Evolutionary conservation across 2,888 invertebrate genomes (phyloP).

Genomic region (Coelinius sp.): DNA sequence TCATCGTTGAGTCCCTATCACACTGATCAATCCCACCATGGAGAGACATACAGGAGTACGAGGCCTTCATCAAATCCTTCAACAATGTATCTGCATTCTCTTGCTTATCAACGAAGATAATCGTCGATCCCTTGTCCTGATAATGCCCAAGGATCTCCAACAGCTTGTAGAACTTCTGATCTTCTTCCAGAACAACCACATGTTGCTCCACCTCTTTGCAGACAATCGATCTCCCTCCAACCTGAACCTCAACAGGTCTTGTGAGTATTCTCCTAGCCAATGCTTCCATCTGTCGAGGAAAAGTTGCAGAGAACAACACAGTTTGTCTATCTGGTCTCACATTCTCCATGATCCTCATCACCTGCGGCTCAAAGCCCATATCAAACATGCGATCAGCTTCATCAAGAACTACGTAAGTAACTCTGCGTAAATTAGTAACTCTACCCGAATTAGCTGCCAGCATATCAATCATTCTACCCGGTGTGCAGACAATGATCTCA

Average conservation of each 20-base stretch:
- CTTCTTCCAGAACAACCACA: conserved; percentile 93
- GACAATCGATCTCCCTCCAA: conserved; percentile 96
- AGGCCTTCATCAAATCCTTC: conserved; percentile 95
- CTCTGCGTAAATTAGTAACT: conserved; percentile 96
- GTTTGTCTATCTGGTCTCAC: conserved; percentile 97
- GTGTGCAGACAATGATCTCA: conserved; percentile 99
- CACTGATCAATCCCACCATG: conserved; percentile 99
- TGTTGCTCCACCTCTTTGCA: conserved; percentile 98
- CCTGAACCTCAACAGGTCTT: conserved; percentile 97
- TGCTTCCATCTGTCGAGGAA: conserved; percentile 99
- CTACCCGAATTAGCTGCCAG: conserved; percentile 97
- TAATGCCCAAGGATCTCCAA: conserved; percentile 96
- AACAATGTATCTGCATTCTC: conserved; percentile 95
- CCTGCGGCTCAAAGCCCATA: conserved; percentile 99
- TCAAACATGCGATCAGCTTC: conserved; percentile 99
- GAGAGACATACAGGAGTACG: conserved; percentile 96
- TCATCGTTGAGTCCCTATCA: conserved; percentile 97
- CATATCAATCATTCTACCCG: conserved; percentile 99
- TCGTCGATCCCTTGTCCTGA: conserved; percentile 92
- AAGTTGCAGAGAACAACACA: conserved; percentile 99
- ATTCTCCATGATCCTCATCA: conserved; percentile 97
- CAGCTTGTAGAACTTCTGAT: conserved; percentile 97
- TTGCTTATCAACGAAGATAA: conserved; percentile 99
- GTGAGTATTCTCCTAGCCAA: conserved; percentile 92
- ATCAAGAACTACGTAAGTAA: conserved; percentile 97